phyloP scores from a whole-genome alignment of 2,888 invertebrate genomes.

The Megamerina dolium region DNA sequence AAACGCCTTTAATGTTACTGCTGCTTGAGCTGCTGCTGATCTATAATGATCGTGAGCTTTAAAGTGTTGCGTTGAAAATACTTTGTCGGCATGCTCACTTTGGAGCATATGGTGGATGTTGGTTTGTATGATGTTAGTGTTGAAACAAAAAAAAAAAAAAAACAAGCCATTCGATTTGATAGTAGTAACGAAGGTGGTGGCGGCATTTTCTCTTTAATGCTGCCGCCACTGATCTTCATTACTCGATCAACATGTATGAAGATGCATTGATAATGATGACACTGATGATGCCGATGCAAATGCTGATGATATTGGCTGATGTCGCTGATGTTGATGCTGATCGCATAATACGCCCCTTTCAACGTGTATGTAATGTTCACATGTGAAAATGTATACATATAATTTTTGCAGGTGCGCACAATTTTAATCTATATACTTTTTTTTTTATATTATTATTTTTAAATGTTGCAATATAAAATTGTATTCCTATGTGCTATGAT shows the following conservation, averaged over 20 bases:
- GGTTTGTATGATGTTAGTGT: slow-evolving; percentile 5
- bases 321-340: slow-evolving; percentile 27
- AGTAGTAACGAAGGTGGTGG: slow-evolving; percentile 16
- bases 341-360: slow-evolving; percentile 26
- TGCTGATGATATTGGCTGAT: slow-evolving; percentile 5
- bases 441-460: neutral
- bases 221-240: slow-evolving; percentile 16
- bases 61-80: slow-evolving; percentile 47
- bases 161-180: too few relatives aligned
- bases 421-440: slow-evolving; percentile 1
- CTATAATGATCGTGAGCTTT: slow-evolving; percentile 6
- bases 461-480: neutral
- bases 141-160: too few relatives aligned
- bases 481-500: neutral
- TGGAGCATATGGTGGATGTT: slow-evolving; percentile 7
- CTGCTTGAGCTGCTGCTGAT: slow-evolving; percentile 23
- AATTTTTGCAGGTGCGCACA: slow-evolving; percentile 14
- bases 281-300: slow-evolving; percentile 3
- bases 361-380: neutral
- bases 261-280: slow-evolving; percentile 15
- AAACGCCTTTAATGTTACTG: slow-evolving; percentile 37
- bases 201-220: slow-evolving; percentile 9
- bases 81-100: slow-evolving; percentile 33
- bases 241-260: slow-evolving; percentile 23
- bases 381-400: slow-evolving; percentile 3